A percentile compares a stretch with the other conserved stretches of the same genome.
These are phyloP conservation scores for Stomorhina lunata DNA, from an alignment of 2,888 invertebrate genomes.

Conservation along the genomic window DNA sequence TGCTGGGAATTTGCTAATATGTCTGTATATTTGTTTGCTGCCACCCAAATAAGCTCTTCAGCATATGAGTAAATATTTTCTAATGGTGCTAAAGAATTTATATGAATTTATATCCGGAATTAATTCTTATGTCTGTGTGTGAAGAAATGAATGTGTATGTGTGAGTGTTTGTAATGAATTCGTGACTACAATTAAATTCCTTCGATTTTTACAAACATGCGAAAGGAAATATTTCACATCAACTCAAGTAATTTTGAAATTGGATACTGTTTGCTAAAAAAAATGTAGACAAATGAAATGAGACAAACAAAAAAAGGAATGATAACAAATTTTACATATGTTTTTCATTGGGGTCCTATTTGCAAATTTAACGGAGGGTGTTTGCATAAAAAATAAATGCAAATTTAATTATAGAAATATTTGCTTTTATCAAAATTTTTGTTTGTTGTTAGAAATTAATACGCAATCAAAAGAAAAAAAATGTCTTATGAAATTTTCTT, in stretches of 20 bases:
- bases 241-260: conserved; percentile 78
- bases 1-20: background rate
- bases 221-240: conserved; percentile 74
- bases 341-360: conserved; percentile 12
- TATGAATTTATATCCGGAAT: conserved; percentile 32
- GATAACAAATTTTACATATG: background rate
- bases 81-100: conserved; percentile 65
- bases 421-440: conserved; percentile 74
- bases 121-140: background rate
- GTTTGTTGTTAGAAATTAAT: conserved; percentile 65
- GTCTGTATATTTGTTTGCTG: conserved; percentile 22
- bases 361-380: conserved; percentile 40
- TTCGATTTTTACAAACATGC: conserved; percentile 75
- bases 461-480: background rate
- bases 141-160: background rate
- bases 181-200: conserved; percentile 80
- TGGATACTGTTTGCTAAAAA: conserved; percentile 73
- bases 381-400: conserved; percentile 69
- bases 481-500: conserved; percentile 2
- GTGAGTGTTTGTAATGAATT: conserved; percentile 67
- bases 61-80: conserved; percentile 62
- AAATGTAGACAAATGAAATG: conserved; percentile 25
- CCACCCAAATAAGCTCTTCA: conserved; percentile 50
- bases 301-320: conserved; percentile 32
- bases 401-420: conserved; percentile 78